phyloP scores from a whole-genome alignment of 2,113 vertebrate genomes.

The Ursus arctos region DNA sequence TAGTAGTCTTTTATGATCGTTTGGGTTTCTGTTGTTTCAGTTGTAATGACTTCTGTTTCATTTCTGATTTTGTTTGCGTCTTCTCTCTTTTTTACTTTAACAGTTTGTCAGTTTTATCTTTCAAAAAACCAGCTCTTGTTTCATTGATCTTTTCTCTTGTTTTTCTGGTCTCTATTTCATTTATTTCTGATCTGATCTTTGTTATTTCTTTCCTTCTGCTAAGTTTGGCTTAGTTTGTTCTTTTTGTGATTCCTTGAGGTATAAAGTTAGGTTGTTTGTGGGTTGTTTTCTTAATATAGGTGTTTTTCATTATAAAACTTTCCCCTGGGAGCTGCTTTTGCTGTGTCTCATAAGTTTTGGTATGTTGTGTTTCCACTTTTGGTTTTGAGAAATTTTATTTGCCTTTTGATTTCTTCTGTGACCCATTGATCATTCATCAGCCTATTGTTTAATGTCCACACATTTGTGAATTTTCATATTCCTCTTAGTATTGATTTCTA shows the following conservation, averaged over 20 bases:
- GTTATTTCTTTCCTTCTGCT: background rate
- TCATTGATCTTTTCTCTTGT: background rate
- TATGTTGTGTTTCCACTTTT: background rate
- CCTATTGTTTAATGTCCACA: background rate
- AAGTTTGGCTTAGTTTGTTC: background rate
- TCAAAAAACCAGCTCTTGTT: background rate
- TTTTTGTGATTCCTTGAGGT: background rate
- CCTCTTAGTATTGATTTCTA: background rate
- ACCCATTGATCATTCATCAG: background rate
- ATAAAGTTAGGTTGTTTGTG: background rate
- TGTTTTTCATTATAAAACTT: background rate
- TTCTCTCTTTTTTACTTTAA: background rate
- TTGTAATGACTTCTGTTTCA: background rate
- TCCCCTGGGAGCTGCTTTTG: background rate
- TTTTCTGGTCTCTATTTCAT: background rate
- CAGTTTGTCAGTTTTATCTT: background rate
- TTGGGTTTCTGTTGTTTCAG: background rate
- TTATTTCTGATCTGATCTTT: background rate
- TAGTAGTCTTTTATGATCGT: background rate
- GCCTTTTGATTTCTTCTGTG: background rate
- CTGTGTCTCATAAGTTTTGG: background rate
- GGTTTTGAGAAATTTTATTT: background rate
- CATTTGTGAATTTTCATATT: background rate
- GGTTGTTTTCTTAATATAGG: background rate
- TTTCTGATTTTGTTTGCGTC: background rate